Evolutionary conservation across 2,797 vertebrate genomes (phyloP), one percentile per base, ranked within the genome.

Genomic region (Sebastes hubbsi): DNA sequence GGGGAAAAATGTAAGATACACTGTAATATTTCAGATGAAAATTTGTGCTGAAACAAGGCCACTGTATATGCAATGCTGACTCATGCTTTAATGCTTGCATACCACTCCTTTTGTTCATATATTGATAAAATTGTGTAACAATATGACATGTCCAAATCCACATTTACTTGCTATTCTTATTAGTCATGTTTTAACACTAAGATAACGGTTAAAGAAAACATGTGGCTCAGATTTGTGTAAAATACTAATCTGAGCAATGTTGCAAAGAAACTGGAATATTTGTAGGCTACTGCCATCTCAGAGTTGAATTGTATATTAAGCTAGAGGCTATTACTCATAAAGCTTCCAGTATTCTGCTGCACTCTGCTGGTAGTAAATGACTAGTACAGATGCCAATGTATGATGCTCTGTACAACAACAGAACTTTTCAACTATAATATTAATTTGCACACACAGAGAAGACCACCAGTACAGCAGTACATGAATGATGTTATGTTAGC

Each of bases 361-460:
- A 3, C 91, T 82, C 94, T 94, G 82, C 85, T 94, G 93, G 91
- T 72, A 6, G 22, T 30, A 32, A 36, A 72, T 22, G 7, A 75
- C 20, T 27, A 85, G 27, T 74, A 76, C 87, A 80, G 18, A 22
- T 52, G 12, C 4, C 32, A 32, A 1, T 12, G 7, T n/a, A 13
- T 3, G 6, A 25, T 5, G 12, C 29, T n/a, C 27, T 42, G 54
- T 32, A n/a, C 24, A 9, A 2, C 7, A 56, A 27, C 7, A 58
- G 7, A 42, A 52, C 24, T 9, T 66, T 70, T 13, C 18, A 63
- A 25, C 62, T 38, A 36, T 12, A 55, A 27, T 9, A 67, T 30
- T 52, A 34, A 80, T 29, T 56, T 30, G 22, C 52, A 25, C 42
- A 68, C 30, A 71, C n/a, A 63, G 2, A 74, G 46, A 55, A 20